Percentiles rank a stretch among this genome's conserved stretches.
These are phyloP conservation scores for Anneissia japonica DNA, from an alignment of 35 echinoderm and acorn worm species.

Conservation along the genomic window DNA sequence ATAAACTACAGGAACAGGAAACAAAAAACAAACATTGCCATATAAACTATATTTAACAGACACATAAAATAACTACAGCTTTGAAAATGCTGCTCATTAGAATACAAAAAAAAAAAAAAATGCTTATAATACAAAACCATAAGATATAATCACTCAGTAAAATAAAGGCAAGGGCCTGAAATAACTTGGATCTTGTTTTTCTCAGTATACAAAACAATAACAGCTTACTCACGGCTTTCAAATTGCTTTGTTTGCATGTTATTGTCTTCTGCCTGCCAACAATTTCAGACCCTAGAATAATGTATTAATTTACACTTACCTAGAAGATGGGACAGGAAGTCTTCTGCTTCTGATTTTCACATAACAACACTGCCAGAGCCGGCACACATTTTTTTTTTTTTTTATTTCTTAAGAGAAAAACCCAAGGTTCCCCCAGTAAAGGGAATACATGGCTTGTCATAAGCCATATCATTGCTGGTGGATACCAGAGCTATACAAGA, in stretches of 20 bases:
- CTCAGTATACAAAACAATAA: slow-evolving; percentile 3
- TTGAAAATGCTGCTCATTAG: too few relatives aligned
- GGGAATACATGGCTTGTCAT: neutral
- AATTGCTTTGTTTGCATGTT: neutral
- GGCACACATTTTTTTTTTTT: neutral
- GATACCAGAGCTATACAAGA: too few relatives aligned
- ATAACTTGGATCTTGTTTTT: too few relatives aligned
- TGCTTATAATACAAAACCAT: too few relatives aligned
- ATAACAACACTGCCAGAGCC: neutral
- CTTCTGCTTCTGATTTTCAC: neutral
- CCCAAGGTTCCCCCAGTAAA: too few relatives aligned
- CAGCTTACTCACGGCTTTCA: neutral
- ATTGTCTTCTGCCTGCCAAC: neutral
- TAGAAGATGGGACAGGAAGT: neutral
- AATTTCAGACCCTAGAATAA: neutral
- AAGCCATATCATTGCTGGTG: too few relatives aligned
- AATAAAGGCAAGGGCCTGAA: neutral
- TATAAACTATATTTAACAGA: too few relatives aligned
- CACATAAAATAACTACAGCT: too few relatives aligned
- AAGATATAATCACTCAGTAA: too few relatives aligned
- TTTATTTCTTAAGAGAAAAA: neutral
- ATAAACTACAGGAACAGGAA: too few relatives aligned
- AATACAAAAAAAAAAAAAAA: too few relatives aligned
- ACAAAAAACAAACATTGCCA: too few relatives aligned
- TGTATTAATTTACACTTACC: neutral